Evolutionary conservation across 1,140 invertebrate species (phyloP).

Genomic region (Pseudomyrmex pallidus): DNA sequence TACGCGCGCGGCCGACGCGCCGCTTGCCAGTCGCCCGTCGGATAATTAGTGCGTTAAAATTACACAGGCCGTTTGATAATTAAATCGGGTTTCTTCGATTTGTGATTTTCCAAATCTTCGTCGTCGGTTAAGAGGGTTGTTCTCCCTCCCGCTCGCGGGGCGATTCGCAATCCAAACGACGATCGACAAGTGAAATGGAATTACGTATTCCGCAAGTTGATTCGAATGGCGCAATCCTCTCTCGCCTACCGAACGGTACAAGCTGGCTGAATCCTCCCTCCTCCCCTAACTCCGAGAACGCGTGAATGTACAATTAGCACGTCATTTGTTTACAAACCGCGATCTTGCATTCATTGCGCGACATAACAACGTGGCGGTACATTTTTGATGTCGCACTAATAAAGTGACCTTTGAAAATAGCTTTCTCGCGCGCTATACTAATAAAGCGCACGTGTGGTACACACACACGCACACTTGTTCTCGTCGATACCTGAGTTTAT

Average conservation of each 20-base stretch:
- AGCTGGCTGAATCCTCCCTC: not conserved
- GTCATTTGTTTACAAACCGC: conserved; percentile 39
- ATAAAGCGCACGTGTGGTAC: conserved; percentile 20
- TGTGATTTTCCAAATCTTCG: not conserved
- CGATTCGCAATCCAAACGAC: conserved; percentile 17
- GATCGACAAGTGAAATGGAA: conserved; percentile 20
- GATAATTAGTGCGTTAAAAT: conserved; percentile 30
- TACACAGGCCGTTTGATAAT: not conserved
- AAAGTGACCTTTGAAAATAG: conserved; percentile 53
- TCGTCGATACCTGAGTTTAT: conserved; percentile 44
- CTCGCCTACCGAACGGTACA: not conserved
- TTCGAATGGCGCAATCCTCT: not conserved
- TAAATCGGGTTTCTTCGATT: not conserved
- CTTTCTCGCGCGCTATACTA: not conserved
- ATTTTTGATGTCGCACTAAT: conserved; percentile 38
- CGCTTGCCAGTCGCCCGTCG: not conserved
- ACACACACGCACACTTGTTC: too few species aligned
- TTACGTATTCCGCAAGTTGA: conserved; percentile 20
- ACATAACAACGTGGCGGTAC: not conserved
- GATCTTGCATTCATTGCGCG: conserved; percentile 23
- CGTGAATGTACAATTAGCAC: conserved; percentile 37
- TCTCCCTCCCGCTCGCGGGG: not conserved
- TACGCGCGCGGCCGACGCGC: too few species aligned
- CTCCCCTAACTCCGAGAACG: conserved; percentile 4
- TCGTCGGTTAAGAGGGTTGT: not conserved